phyloP scores from a whole-genome alignment of 2,888 invertebrate species.

The Liodrosophila aerea region DNA sequence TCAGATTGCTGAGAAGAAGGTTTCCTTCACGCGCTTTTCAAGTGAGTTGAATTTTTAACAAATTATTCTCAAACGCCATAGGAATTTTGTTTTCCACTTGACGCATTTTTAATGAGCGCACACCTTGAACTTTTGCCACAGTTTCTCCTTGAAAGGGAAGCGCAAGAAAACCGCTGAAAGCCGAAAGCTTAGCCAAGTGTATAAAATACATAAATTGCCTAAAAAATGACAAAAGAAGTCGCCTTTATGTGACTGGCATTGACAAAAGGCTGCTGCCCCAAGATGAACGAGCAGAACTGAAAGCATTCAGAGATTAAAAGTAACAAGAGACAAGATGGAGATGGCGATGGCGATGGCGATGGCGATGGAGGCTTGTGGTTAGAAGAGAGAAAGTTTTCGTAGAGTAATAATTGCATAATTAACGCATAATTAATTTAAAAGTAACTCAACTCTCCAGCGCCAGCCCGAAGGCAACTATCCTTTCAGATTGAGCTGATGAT shows the following conservation, averaged over 20 bases:
- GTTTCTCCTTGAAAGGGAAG: neutral
- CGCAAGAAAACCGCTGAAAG: constrained; percentile 31
- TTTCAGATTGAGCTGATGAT: constrained; percentile 6
- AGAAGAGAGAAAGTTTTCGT: constrained; percentile 8
- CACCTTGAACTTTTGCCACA: constrained; percentile 57
- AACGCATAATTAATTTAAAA: constrained; percentile 71
- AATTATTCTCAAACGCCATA: constrained; percentile 59
- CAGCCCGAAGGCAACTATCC: neutral
- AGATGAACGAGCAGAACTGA: no score
- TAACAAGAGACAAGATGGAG: neutral
- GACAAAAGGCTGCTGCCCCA: no score
- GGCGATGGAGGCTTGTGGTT: no score
- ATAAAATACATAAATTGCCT: constrained; percentile 69
- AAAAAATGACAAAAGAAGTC: constrained; percentile 51
- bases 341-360: no score
- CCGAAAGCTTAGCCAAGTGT: constrained; percentile 73
- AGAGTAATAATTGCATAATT: constrained; percentile 66
- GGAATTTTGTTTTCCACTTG: constrained; percentile 41
- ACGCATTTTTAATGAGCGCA: constrained; percentile 63
- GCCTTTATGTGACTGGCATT: constrained; percentile 49
- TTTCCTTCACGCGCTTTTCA: constrained; percentile 22
- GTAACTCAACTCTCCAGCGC: constrained; percentile 25
- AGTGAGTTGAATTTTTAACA: constrained; percentile 61
- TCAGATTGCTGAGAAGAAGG: neutral
- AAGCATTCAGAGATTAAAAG: no score